phyloP scores from a whole-genome alignment of 2,888 invertebrate species.

The Notodonta ziczac region DNA sequence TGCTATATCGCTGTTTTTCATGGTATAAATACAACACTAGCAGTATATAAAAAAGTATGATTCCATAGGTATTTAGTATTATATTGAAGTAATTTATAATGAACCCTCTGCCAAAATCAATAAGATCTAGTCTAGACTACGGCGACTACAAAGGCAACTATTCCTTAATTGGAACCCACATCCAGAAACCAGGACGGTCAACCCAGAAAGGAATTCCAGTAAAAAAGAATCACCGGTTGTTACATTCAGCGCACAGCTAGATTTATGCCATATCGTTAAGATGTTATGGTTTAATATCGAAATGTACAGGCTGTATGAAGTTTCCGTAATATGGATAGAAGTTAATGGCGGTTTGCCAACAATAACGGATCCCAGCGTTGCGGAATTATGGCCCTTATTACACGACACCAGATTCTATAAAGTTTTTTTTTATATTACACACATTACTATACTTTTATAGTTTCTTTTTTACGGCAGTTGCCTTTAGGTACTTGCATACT shows the following conservation, averaged over 20 bases:
- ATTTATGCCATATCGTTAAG: constrained; percentile 43
- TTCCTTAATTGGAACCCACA: too few relatives aligned
- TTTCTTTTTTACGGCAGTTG: too few relatives aligned
- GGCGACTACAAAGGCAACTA: too few relatives aligned
- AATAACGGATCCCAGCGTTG: constrained; percentile 53
- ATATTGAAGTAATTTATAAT: too few relatives aligned
- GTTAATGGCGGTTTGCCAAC: constrained; percentile 67
- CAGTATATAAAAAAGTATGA: too few relatives aligned
- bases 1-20: too few relatives aligned
- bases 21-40: too few relatives aligned
- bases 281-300: constrained; percentile 56
- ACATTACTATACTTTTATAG: constrained; percentile 17
- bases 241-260: constrained; percentile 25
- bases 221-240: constrained; percentile 27
- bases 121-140: too few relatives aligned
- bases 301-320: constrained; percentile 51
- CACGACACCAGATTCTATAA: constrained; percentile 42
- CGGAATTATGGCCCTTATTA: constrained; percentile 53
- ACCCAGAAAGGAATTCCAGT: not conserved
- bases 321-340: constrained; percentile 67
- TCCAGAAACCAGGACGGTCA: too few relatives aligned
- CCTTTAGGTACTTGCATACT: too few relatives aligned
- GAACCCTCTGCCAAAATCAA: too few relatives aligned
- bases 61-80: not conserved
- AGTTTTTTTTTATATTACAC: constrained; percentile 24